Evolutionary conservation across 1,140 invertebrate species (phyloP).

Genomic region (Arion vulgaris): DNA sequence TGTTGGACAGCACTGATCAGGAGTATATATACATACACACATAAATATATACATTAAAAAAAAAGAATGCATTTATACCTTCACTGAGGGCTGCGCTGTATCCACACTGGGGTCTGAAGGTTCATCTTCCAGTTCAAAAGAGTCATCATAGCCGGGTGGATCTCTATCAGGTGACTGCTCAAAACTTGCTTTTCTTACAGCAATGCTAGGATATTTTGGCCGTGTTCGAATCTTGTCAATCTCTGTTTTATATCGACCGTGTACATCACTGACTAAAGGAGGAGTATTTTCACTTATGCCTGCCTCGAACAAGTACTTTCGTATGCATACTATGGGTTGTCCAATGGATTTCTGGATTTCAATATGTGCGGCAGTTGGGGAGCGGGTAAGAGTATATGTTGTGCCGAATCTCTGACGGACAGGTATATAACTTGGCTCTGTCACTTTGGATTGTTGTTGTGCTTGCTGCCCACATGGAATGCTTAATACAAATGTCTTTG

Average conservation of each 20-base stretch:
- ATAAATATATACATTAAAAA: too few relatives aligned
- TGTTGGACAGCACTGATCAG: too few relatives aligned
- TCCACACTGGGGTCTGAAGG: slow-evolving; percentile 12
- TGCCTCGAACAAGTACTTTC: slow-evolving; percentile 64
- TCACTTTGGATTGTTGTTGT: background rate
- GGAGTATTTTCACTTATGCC: slow-evolving; percentile 50
- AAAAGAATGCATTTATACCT: slow-evolving; percentile 34
- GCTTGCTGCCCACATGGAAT: slow-evolving; percentile 42
- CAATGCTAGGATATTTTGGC: slow-evolving; percentile 62
- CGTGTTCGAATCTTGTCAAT: slow-evolving; percentile 63
- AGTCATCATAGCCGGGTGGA: slow-evolving; percentile 22
- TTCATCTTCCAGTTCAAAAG: background rate
- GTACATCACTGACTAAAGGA: slow-evolving; percentile 23
- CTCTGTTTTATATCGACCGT: slow-evolving; percentile 61
- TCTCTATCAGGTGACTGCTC: slow-evolving; percentile 53
- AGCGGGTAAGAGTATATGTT: slow-evolving; percentile 61
- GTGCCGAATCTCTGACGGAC: slow-evolving; percentile 53
- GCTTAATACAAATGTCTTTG: slow-evolving; percentile 46
- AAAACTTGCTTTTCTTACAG: slow-evolving; percentile 57
- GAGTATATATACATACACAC: too few relatives aligned
- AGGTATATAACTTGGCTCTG: background rate
- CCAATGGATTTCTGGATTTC: slow-evolving; percentile 53
- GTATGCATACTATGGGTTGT: slow-evolving; percentile 55
- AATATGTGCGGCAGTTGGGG: slow-evolving; percentile 55
- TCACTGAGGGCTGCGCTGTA: slow-evolving; percentile 41